Base-by-base conservation (phyloP, 2,113 vertebrate species). In the Melanerpes formicivorus region DNA sequence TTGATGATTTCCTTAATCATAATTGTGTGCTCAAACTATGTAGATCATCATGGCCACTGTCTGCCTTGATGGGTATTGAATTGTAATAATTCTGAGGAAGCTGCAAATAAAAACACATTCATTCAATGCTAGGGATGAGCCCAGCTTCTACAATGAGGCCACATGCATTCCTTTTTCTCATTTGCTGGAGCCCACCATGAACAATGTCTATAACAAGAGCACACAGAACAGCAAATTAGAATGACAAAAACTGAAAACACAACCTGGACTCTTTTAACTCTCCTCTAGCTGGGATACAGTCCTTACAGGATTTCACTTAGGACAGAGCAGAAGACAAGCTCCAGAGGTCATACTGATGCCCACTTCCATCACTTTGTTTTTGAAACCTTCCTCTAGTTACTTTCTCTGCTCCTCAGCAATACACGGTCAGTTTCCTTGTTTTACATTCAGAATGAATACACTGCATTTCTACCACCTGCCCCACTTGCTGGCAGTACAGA, bases 331-430 rank as follows among this genome's bases (percentile, higher is more conserved):
- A 69, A 76, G 46, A 9, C 44, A 55, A 48, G 40, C 10, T 59
- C 22, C 71, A 18, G 27, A 70, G 18, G n/a, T 32, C 30, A 46
- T 5, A 25, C 17, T 11, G 50, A 55, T 34, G 48, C 19, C 40
- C 27, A 34, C 9, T 63, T 86, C 10, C 0, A 1, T 27, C 0
- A 30, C 14, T 48, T 14, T 1, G 3, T 6, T 54, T 66, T 22
- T 25, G 8, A 80, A 86, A 54, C 13, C 48, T 18, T 78, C 48
- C 64, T 30, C 37, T 14, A 40, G 42, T 11, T 11, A 19, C 23
- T 12, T 63, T 22, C 60, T 32, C 40, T 65, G 63, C 66, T 72
- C 29, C 42, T 52, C 72, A 82, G 65, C 42, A 69, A 27, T n/a
- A 12, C 3, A 46, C 0, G 2, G 26, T 11, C 34, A 30, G 4